Conservation (phyloP, 1,140 invertebrate genomes). For the Philotrypesis tridentata region DNA sequence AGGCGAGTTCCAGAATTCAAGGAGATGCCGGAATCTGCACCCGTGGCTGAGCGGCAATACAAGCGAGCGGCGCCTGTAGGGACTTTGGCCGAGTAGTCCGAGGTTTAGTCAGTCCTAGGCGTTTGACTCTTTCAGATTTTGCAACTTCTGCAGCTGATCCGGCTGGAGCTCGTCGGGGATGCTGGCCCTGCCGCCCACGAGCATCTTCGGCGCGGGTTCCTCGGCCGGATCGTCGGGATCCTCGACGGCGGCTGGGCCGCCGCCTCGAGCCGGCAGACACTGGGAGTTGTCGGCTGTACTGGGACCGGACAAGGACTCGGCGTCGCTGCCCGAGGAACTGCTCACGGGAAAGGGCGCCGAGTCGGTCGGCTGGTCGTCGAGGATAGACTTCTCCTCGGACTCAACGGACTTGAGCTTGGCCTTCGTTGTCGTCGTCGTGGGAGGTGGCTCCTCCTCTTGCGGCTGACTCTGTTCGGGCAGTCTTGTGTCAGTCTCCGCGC, state of each 20-base stretch:
- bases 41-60: slow-evolving; percentile 70
- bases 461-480: slow-evolving; percentile 45
- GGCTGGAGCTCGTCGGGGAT: slow-evolving; percentile 90
- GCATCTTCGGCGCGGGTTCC: slow-evolving; percentile 76
- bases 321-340: slow-evolving; percentile 78
- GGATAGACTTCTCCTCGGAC: slow-evolving; percentile 61
- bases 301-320: slow-evolving; percentile 76
- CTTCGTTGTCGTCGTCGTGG: neutral
- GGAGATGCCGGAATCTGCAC: slow-evolving; percentile 68
- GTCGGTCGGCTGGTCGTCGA: slow-evolving; percentile 71
- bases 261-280: slow-evolving; percentile 58
- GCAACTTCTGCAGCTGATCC: slow-evolving; percentile 86
- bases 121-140: slow-evolving; percentile 91
- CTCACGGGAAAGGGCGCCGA: slow-evolving; percentile 75
- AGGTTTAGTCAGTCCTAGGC: slow-evolving; percentile 78
- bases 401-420: slow-evolving; percentile 4
- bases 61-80: slow-evolving; percentile 55
- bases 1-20: slow-evolving; percentile 69
- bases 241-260: slow-evolving; percentile 74
- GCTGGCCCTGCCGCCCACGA: slow-evolving; percentile 82
- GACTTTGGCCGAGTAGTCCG: slow-evolving; percentile 51
- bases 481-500: slow-evolving; percentile 52
- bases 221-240: slow-evolving; percentile 75
- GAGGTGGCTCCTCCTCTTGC: slow-evolving; percentile 53
- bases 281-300: slow-evolving; percentile 78